These are phyloP conservation scores for Drosophila melanica DNA, from an alignment of 1,140 invertebrate species.

Conservation along the genomic window DNA sequence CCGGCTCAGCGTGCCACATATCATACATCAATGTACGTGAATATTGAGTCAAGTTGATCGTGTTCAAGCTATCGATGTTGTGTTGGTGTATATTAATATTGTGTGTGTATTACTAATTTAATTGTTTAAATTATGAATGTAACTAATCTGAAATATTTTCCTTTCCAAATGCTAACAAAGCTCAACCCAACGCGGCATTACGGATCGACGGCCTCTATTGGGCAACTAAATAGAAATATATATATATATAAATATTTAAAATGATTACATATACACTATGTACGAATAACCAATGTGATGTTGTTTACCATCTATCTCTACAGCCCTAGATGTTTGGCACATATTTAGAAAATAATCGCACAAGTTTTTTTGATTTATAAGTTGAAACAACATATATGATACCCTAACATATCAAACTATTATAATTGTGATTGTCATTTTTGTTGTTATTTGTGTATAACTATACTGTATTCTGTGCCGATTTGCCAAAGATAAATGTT, in stretches of 20 bases:
- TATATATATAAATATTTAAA: conserved; percentile 38
- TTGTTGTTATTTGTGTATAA: conserved; percentile 23
- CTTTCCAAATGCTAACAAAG: conserved; percentile 46
- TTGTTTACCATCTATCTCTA: conserved; percentile 42
- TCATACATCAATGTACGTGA: conserved; percentile 82
- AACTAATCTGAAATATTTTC: conserved; percentile 52
- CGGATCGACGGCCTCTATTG: conserved; percentile 74
- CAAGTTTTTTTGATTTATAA: conserved; percentile 32
- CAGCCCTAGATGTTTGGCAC: conserved; percentile 48
- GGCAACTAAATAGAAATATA: conserved; percentile 54
- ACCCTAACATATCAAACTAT: conserved; percentile 53
- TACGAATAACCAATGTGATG: conserved; percentile 68
- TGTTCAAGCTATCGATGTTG: conserved; percentile 59
- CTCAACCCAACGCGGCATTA: conserved; percentile 47
- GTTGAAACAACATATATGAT: conserved; percentile 28
- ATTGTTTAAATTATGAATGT: conserved; percentile 1
- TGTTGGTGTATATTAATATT: conserved; percentile 53
- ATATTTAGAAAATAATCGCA: conserved; percentile 47
- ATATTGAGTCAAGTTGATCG: conserved; percentile 79
- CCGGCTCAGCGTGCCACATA: conserved; percentile 84
- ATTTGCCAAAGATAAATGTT: conserved; percentile 54
- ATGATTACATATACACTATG: conserved; percentile 37
- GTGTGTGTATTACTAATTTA: conserved; percentile 41
- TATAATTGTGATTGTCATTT: conserved; percentile 32
- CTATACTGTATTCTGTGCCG: conserved; percentile 33